Evolutionary conservation across 2,888 invertebrate genomes (phyloP).

Genomic region (Dione vanillae): DNA sequence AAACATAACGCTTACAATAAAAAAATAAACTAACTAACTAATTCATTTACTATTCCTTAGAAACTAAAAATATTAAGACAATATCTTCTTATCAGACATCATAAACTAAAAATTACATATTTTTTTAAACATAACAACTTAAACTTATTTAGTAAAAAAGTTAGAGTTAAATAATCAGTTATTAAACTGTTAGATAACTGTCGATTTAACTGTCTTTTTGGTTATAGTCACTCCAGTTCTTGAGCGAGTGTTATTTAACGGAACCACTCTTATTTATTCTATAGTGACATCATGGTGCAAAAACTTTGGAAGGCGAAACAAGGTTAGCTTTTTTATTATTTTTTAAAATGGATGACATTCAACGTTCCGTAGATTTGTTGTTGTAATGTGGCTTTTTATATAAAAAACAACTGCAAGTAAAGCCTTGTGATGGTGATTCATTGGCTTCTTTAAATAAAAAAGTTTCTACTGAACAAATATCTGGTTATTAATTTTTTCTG

Average conservation of each 20-base stretch:
- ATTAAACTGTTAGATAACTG: slow-evolving; percentile 20
- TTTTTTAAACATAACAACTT: too few relatives aligned
- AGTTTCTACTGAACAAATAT: not conserved
- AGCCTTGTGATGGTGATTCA: slow-evolving; percentile 2
- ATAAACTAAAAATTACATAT: too few relatives aligned
- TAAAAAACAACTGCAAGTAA: not conserved
- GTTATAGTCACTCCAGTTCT: not conserved
- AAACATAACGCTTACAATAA: too few relatives aligned
- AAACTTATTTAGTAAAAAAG: not conserved
- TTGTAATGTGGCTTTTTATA: not conserved
- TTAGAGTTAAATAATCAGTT: slow-evolving; percentile 15
- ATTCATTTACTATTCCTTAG: too few relatives aligned
- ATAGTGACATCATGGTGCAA: slow-evolving; percentile 40
- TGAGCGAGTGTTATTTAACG: slow-evolving; percentile 32
- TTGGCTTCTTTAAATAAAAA: not conserved
- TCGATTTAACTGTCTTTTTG: slow-evolving; percentile 2
- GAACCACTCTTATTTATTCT: slow-evolving; percentile 28
- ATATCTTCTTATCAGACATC: too few relatives aligned
- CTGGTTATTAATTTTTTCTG: not conserved
- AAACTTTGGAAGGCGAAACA: slow-evolving; percentile 30
- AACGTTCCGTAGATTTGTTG: slow-evolving; percentile 25
- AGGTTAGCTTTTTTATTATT: slow-evolving; percentile 37
- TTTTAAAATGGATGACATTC: slow-evolving; percentile 30
- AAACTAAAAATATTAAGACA: too few relatives aligned
- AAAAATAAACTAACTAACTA: too few relatives aligned